Percentiles rank a stretch among this genome's conserved stretches.
These are phyloP conservation scores for Chaitophorus viminalis DNA, from an alignment of 2,888 invertebrate genomes.

Conservation along the genomic window DNA sequence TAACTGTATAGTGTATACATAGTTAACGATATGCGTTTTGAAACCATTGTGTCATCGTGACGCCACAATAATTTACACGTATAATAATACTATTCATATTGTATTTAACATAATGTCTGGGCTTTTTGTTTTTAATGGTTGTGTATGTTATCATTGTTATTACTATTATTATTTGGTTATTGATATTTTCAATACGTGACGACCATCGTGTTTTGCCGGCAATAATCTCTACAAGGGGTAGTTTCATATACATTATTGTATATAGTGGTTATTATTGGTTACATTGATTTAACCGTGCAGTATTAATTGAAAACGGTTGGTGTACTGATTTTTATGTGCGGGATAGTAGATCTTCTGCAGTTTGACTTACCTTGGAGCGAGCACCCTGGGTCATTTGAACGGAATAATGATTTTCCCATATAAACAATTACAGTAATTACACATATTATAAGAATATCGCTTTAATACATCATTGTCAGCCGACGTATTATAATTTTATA, in stretches of 20 bases:
- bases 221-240: neutral
- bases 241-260: neutral
- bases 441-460: neutral
- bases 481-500: neutral
- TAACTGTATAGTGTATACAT: too few relatives aligned
- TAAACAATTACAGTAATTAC: neutral
- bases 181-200: neutral
- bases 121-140: constrained; percentile 4
- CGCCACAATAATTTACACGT: constrained; percentile 42
- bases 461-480: neutral
- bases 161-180: neutral
- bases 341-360: neutral
- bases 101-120: constrained; percentile 7
- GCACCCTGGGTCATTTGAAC: neutral
- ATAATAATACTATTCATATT: neutral
- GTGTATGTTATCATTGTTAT: neutral
- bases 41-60: constrained; percentile 51
- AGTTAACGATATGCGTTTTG: neutral
- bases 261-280: neutral
- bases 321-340: neutral
- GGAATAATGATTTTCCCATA: neutral
- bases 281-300: too few relatives aligned
- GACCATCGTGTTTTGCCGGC: neutral
- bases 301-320: neutral
- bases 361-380: neutral